Conservation (phyloP, 2,113 vertebrate species). For the Polypterus bichir region DNA sequence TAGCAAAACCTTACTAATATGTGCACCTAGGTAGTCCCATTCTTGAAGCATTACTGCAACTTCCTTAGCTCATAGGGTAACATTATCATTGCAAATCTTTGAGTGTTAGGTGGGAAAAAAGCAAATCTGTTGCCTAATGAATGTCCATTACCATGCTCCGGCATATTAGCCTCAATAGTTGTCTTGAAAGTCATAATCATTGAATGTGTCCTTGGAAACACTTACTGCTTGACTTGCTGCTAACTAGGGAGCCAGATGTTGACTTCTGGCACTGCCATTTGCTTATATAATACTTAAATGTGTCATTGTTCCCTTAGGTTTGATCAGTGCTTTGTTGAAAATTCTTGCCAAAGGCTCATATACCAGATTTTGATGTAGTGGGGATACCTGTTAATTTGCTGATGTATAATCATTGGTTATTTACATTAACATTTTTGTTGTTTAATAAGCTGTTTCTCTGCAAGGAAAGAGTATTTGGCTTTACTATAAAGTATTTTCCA, state of each 20-base stretch:
- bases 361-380: constrained; percentile 10
- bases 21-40: too few species aligned
- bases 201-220: constrained; percentile 40
- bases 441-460: too few species aligned
- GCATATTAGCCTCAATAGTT: constrained; percentile 22
- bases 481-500: too few species aligned
- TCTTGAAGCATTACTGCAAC: too few species aligned
- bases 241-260: constrained; percentile 56
- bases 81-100: too few species aligned
- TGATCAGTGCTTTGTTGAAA: constrained; percentile 14
- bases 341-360: constrained; percentile 10
- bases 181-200: constrained; percentile 26
- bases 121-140: too few species aligned
- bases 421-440: constrained; percentile 16
- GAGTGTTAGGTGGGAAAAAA: too few species aligned
- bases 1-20: too few species aligned
- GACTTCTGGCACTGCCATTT: constrained; percentile 46
- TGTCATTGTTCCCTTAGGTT: constrained; percentile 46
- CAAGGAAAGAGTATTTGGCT: too few species aligned
- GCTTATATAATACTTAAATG: constrained; percentile 29
- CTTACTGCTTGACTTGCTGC: constrained; percentile 42
- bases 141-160: too few species aligned
- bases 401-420: constrained; percentile 70
- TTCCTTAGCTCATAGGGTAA: too few species aligned
- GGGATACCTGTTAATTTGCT: constrained; percentile 39